A percentile compares a stretch with the other conserved stretches of the same genome.
These are phyloP conservation scores for Malthinus seriepunctatus DNA, from an alignment of 2,888 invertebrate genomes.

Conservation along the genomic window DNA sequence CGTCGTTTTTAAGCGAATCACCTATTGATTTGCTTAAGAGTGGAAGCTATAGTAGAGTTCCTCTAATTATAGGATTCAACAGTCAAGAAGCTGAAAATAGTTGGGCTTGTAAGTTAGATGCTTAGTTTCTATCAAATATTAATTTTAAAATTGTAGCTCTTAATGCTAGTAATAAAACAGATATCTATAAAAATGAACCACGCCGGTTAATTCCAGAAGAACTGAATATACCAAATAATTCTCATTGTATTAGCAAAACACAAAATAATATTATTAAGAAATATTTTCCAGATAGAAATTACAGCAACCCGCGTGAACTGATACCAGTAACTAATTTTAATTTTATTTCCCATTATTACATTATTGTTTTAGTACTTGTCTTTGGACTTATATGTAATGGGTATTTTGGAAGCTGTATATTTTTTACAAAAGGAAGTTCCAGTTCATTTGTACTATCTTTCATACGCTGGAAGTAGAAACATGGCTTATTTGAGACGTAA, in stretches of 20 bases:
- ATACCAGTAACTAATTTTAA: slow-evolving; percentile 10
- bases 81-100: slow-evolving; percentile 10
- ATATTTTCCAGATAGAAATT: not conserved
- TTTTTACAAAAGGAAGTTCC: not conserved
- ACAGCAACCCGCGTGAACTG: slow-evolving; percentile 8
- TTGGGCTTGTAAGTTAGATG: not conserved
- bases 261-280: not conserved
- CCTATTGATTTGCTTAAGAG: not conserved
- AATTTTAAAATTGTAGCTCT: not conserved
- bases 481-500: not conserved
- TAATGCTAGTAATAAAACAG: not conserved
- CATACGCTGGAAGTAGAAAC: slow-evolving; percentile 7
- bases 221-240: not conserved
- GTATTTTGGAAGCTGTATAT: slow-evolving; percentile 8
- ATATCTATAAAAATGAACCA: not conserved
- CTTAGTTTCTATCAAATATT: not conserved
- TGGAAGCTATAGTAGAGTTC: not conserved
- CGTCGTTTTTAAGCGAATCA: slow-evolving; percentile 5
- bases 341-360: too few relatives aligned
- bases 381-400: slow-evolving; percentile 13
- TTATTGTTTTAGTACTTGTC: slow-evolving; percentile 22
- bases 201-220: not conserved
- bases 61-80: slow-evolving; percentile 5
- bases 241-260: not conserved
- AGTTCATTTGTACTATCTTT: slow-evolving; percentile 10